These are phyloP conservation scores for Dicaeum eximium DNA, from an alignment of 2,113 vertebrate genomes.

Conservation along the genomic window DNA sequence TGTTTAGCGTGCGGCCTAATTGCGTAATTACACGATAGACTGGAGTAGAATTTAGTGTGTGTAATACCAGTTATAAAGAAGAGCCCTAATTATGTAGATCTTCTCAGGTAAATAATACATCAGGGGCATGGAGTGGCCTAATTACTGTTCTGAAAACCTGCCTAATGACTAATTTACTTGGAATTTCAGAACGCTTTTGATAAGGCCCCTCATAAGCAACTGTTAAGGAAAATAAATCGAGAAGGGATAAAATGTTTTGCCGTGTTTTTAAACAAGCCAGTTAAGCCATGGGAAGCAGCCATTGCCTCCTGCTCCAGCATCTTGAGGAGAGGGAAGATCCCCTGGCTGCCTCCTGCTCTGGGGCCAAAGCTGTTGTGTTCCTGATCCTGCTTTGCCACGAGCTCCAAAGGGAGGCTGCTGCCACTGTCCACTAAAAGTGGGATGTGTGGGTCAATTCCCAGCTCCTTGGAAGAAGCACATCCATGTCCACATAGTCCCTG, in stretches of 20 bases:
- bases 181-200: constrained; percentile 57
- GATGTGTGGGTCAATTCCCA: background rate
- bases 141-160: constrained; percentile 51
- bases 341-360: background rate
- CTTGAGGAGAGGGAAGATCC: background rate
- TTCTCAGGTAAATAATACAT: constrained; percentile 68
- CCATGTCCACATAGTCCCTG: accelerated
- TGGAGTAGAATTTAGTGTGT: constrained; percentile 57
- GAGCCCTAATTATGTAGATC: constrained; percentile 64
- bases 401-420: background rate
- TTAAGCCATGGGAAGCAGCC: background rate
- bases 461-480: background rate
- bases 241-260: constrained; percentile 33
- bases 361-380: background rate
- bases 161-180: constrained; percentile 58
- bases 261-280: background rate
- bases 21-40: constrained; percentile 64
- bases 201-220: constrained; percentile 48
- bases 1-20: constrained; percentile 53
- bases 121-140: constrained; percentile 41
- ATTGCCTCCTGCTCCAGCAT: background rate
- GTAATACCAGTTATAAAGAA: constrained; percentile 65
- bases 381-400: accelerated
- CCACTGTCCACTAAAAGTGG: background rate
- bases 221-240: constrained; percentile 45